Base-by-base conservation (phyloP, 2,113 vertebrate genomes). In the Ondatra zibethicus region DNA sequence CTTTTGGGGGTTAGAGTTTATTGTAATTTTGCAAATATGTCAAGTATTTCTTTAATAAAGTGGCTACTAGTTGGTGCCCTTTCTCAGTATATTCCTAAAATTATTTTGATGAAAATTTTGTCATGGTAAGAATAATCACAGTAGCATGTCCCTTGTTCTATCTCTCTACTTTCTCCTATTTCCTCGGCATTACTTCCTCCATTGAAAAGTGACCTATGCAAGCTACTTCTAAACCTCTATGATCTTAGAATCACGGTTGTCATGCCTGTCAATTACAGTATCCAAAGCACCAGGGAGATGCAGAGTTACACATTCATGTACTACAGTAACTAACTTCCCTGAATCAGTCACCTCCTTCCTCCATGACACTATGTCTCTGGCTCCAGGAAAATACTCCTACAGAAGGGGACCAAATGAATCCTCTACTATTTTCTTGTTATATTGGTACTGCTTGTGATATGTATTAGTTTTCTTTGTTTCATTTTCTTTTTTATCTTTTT, bases 181-280 rank as follows among this genome's bases (percentile, higher is more conserved):
- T 23, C 66, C 33, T 17, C 66, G 78, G 27, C 3, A 42, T 80
- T 27, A 55, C 29, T 0, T 84, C 25, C 42, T 10, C 25, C 25
- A 85, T 47, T 88, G 72, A 85, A 92, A 94, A 93, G n/a, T 95
- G 84, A 90, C 84, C 70, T 85, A 29, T 29, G 58, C 63, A 88
- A 88, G 29, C 58, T 76, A 65, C 61, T 93, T 86, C 17, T 65
- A 87, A 94, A 88, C 19, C 42, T 76, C 75, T 66, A 23, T 6
- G 50, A 27, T 85, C 93, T 94, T 86, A 78, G 55, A 77, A 82
- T 93, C 66, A 10, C 66, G 8, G 93, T 93, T 93, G 50, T n/a
- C n/a, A 3, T 52, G 19, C 45, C 65, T 95, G 80, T 85, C 96
- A 88, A 77, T 92, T 95, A 66, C 27, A 92, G 42, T 72, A 73